phyloP scores from a whole-genome alignment of 2,797 vertebrate genomes.

The Ceryle rudis region DNA sequence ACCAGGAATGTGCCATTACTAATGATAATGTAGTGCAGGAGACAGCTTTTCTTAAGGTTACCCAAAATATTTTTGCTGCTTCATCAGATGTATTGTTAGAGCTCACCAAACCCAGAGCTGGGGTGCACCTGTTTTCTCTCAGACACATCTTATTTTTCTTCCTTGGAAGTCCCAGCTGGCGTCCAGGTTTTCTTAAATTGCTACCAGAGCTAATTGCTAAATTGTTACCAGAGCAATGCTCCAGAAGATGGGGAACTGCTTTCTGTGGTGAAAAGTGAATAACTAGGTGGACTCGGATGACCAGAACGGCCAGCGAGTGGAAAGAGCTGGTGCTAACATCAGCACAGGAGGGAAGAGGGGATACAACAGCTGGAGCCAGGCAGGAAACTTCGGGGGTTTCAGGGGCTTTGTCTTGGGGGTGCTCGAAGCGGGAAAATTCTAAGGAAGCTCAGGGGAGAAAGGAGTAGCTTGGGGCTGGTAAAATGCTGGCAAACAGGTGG shows the following conservation, averaged over 20 bases:
- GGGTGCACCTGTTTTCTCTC: constrained; percentile 71
- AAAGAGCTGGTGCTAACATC: not conserved
- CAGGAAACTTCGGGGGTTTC: not conserved
- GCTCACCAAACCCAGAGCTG: constrained; percentile 34
- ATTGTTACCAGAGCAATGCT: constrained; percentile 56
- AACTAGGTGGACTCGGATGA: not conserved
- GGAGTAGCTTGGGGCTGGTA: not conserved
- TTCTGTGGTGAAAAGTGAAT: not conserved
- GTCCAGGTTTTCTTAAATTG: constrained; percentile 62
- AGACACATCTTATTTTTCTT: constrained; percentile 74
- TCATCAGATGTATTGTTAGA: constrained; percentile 57
- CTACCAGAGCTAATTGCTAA: constrained; percentile 71
- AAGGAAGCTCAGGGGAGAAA: not conserved
- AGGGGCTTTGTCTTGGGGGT: not conserved
- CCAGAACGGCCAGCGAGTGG: not conserved
- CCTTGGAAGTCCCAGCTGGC: constrained; percentile 61
- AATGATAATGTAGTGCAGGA: constrained; percentile 62
- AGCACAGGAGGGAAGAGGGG: not conserved
- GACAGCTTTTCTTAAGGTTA: constrained; percentile 52
- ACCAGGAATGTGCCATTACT: constrained; percentile 66
- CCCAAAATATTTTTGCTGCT: constrained; percentile 58
- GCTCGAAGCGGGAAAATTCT: not conserved
- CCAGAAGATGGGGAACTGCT: constrained; percentile 18
- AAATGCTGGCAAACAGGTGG: constrained; percentile 20
- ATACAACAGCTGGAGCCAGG: not conserved